Base-by-base conservation (phyloP, 2,888 invertebrate species). In the Rhamnusium bicolor region DNA sequence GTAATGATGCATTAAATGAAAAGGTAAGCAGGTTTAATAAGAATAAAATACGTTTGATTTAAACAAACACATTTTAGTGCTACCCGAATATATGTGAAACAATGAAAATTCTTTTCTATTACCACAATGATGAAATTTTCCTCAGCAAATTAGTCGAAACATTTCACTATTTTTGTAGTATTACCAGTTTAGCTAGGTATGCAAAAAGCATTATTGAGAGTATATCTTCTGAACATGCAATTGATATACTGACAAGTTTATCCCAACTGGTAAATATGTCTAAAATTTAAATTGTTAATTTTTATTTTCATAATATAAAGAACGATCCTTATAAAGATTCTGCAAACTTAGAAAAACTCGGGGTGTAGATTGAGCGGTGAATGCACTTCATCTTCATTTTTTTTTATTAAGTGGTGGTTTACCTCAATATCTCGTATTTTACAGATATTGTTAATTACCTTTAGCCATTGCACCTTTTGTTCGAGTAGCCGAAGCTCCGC, bases 111-210 rank as follows among this genome's bases (percentile, higher is more conserved):
- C 47, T 74, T 24, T 74, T 74, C 19, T n/a, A 49, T 32, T 24
- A 69, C n/a, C 69, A 71, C 63, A 21, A 27, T 1, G 56, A 74
- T 61, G 66, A 71, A 14, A 40, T 7, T 1, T 66, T 74, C 47
- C 51, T 74, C 7, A 71, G 47, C 4, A 65, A 71, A 40, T 8
- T 69, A 19, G 68, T 27, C 2, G 66, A 69, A 27, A 56, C 61
- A 3, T 32, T 74, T 1, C 19, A 61, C 16, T 47, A 69, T 18
- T 61, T 74, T 6, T 18, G 54, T 8, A 65, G 16, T 10, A 24
- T 71, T 19, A 49, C 56, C 1, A 46, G 16, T 68, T 65, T 69
- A 56, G 40, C 53, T 10, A 47, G 69, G 12, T 21, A 60, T 27
- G 69, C 49, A 46, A 46, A 61, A 51, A 12, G 2, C 1, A 4